A percentile compares a stretch with the other conserved stretches of the same genome.
Evolutionary conservation across 2,113 vertebrate species (phyloP).

Genomic region (Eretmochelys imbricata): DNA sequence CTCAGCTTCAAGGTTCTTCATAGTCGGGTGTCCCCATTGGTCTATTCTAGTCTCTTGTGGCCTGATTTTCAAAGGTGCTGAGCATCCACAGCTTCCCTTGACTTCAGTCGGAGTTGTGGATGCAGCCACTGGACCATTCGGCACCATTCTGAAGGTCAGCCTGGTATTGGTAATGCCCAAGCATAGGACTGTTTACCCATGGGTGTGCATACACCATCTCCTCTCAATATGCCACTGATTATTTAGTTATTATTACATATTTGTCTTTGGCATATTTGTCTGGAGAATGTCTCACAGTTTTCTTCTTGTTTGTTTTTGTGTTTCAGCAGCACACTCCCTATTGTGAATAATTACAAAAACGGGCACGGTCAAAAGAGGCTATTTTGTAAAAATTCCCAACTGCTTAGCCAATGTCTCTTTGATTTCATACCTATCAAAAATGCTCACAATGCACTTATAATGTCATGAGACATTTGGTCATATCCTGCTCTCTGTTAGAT

Average conservation of each 20-base stretch:
- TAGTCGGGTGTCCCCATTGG: neutral
- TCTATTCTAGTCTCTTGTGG: neutral
- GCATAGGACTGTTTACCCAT: neutral
- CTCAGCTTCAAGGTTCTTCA: neutral
- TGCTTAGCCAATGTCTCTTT: neutral
- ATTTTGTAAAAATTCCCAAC: neutral
- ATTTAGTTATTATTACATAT: too few relatives aligned
- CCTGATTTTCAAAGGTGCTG: conserved; percentile 2
- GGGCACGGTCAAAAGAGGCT: neutral
- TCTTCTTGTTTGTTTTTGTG: neutral
- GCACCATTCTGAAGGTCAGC: neutral
- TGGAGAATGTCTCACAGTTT: neutral
- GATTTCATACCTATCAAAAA: conserved; percentile 8
- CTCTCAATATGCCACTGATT: neutral
- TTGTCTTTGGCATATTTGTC: too few relatives aligned
- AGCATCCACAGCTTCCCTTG: neutral
- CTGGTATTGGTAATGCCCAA: neutral
- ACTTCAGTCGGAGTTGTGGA: neutral
- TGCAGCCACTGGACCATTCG: neutral
- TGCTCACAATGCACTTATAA: neutral
- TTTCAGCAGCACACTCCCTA: neutral
- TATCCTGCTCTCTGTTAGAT: neutral
- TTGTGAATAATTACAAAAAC: neutral
- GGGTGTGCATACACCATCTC: neutral
- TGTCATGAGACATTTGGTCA: neutral